These are phyloP conservation scores for Plecturocebus donacophilus DNA, from an alignment of 2,113 vertebrate genomes.

Conservation along the genomic window DNA sequence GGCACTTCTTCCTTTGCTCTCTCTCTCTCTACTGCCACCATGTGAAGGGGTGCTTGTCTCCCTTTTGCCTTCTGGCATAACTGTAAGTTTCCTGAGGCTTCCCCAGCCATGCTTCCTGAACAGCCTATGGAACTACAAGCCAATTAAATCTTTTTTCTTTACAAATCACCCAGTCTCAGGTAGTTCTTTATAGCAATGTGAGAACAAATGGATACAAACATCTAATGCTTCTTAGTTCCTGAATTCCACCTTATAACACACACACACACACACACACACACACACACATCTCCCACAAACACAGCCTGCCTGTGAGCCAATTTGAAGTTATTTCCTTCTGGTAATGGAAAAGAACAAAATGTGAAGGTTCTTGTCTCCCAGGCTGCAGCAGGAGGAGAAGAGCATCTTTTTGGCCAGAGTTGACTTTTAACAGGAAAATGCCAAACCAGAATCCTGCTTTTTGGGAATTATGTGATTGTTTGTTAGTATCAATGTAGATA, in stretches of 20 bases:
- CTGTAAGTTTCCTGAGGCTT: too few relatives aligned
- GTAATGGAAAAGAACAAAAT: slow-evolving; percentile 4
- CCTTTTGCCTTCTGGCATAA: too few relatives aligned
- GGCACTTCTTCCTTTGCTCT: too few relatives aligned
- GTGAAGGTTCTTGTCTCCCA: neutral
- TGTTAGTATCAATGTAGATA: neutral
- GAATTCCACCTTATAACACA: neutral
- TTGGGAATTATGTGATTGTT: neutral
- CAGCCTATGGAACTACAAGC: too few relatives aligned
- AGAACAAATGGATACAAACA: too few relatives aligned
- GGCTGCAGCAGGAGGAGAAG: neutral
- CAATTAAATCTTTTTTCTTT: too few relatives aligned
- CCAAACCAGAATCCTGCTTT: neutral
- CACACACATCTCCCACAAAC: neutral
- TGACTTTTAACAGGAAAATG: slow-evolving; percentile 1
- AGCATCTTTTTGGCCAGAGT: neutral
- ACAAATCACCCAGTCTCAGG: too few relatives aligned
- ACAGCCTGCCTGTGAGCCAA: neutral
- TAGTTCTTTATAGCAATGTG: too few relatives aligned
- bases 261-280: neutral
- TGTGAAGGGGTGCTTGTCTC: too few relatives aligned
- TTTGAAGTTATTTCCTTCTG: slow-evolving; percentile 6
- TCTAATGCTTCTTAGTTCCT: neutral
- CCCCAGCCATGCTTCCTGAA: too few relatives aligned
- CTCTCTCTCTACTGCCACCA: too few relatives aligned